Evolutionary conservation across 2,113 vertebrate genomes (phyloP).

Genomic region (Siniperca knerii): DNA sequence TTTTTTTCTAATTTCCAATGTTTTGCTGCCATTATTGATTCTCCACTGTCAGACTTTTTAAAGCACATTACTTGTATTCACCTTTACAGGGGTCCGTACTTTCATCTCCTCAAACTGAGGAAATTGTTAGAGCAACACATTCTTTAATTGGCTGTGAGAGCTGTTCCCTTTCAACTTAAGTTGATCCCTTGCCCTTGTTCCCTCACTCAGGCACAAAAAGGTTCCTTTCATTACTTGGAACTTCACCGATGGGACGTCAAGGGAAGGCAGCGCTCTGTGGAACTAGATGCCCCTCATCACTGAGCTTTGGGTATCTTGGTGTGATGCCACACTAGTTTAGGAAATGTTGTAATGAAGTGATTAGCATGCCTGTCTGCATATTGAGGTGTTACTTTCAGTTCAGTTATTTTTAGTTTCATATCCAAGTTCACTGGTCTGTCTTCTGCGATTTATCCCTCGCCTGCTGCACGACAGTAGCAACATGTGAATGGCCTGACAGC

Average conservation of each 20-base stretch:
- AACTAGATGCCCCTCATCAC: background rate
- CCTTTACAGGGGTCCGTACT: background rate
- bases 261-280: background rate
- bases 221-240: background rate
- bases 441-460: background rate
- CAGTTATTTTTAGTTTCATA: constrained; percentile 12
- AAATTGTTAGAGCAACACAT: background rate
- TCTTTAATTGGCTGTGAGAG: background rate
- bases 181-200: background rate
- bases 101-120: background rate
- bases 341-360: background rate
- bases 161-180: background rate
- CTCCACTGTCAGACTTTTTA: background rate
- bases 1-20: background rate
- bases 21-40: background rate
- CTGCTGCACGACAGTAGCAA: background rate
- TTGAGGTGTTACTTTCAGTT: background rate
- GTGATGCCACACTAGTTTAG: background rate
- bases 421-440: constrained; percentile 11
- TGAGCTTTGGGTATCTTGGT: background rate
- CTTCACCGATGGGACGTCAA: background rate
- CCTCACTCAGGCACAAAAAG: background rate
- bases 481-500: background rate
- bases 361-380: background rate
- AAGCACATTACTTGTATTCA: background rate